Percentiles rank a stretch among this genome's conserved stretches.
Evolutionary conservation across 2,888 invertebrate genomes (phyloP).

Genomic region (Carcina quercana): DNA sequence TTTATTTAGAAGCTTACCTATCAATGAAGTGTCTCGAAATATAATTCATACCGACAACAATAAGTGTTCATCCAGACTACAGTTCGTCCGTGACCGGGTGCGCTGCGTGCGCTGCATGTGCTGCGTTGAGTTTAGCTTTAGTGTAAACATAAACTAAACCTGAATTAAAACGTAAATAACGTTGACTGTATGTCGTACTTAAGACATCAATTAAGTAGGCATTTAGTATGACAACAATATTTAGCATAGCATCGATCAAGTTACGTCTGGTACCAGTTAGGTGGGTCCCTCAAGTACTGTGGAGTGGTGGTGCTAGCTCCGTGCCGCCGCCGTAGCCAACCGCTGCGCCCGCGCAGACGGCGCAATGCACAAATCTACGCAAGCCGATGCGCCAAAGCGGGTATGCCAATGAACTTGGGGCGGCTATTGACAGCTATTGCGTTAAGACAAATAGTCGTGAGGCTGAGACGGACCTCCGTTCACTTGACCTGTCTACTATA

Average conservation of each 20-base stretch:
- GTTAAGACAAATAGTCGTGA: slow-evolving; percentile 71
- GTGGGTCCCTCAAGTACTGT: slow-evolving; percentile 33
- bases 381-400: slow-evolving; percentile 66
- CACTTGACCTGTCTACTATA: slow-evolving; percentile 52
- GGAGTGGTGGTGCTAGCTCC: too few relatives aligned
- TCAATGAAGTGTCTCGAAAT: too few relatives aligned
- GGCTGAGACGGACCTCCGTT: slow-evolving; percentile 65
- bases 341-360: slow-evolving; percentile 37
- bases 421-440: slow-evolving; percentile 72
- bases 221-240: slow-evolving; percentile 61
- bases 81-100: too few relatives aligned
- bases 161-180: too few relatives aligned
- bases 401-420: slow-evolving; percentile 70
- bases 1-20: too few relatives aligned
- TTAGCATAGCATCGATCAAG: slow-evolving; percentile 60
- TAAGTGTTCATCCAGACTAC: too few relatives aligned
- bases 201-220: slow-evolving; percentile 36
- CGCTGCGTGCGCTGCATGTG: too few relatives aligned
- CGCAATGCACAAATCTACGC: slow-evolving; percentile 64
- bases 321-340: background rate
- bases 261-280: slow-evolving; percentile 58
- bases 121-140: too few relatives aligned
- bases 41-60: too few relatives aligned
- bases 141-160: too few relatives aligned
- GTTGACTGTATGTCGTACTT: too few relatives aligned